phyloP scores from a whole-genome alignment of 2,113 vertebrate genomes.

The Caloenas nicobarica region DNA sequence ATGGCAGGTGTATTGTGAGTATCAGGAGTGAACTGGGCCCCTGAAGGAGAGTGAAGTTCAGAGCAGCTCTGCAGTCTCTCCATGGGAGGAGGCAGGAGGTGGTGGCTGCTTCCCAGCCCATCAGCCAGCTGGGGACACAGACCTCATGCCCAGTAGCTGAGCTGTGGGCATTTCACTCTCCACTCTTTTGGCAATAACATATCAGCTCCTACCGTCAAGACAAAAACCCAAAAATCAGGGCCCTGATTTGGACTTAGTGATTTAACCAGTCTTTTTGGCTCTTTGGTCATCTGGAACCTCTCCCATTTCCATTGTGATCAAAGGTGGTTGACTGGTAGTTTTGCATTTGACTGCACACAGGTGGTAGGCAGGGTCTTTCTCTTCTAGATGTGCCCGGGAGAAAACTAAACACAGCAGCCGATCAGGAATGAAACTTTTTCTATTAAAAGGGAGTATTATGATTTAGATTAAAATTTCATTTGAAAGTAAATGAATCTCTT shows the following conservation, averaged over 20 bases:
- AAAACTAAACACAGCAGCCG: neutral
- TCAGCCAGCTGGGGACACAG: neutral
- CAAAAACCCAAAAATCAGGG: neutral
- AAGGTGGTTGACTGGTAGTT: neutral
- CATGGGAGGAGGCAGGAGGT: neutral
- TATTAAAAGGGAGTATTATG: neutral
- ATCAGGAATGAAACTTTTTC: neutral
- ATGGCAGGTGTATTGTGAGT: neutral
- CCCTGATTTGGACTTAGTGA: neutral
- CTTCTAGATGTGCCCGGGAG: neutral
- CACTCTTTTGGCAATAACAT: neutral
- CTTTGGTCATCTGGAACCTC: neutral
- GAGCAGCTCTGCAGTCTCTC: neutral
- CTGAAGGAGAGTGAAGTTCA: neutral
- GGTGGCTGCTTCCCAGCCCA: neutral
- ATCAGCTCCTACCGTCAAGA: neutral
- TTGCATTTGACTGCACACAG: neutral
- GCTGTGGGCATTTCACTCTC: neutral
- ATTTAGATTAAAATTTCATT: conserved; percentile 40
- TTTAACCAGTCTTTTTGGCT: neutral
- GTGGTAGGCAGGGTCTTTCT: neutral
- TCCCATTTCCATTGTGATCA: neutral
- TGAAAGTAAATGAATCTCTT: neutral
- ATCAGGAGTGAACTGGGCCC: neutral
- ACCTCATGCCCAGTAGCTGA: neutral